A percentile compares a stretch with the other conserved stretches of the same genome.
phyloP scores from a whole-genome alignment of 2,888 invertebrate genomes.

The Gortyna flavago region DNA sequence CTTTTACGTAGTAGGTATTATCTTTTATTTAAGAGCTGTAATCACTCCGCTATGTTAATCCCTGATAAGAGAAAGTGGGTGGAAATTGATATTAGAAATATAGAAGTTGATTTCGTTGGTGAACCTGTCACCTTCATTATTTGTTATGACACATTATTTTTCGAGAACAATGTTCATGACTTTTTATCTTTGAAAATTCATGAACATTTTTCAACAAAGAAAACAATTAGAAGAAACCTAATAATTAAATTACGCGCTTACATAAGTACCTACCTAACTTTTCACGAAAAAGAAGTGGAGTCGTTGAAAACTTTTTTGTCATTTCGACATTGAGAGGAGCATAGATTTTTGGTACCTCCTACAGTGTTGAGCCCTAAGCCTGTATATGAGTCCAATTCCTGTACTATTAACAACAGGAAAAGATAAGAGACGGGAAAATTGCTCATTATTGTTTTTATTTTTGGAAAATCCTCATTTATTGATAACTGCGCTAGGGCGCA shows the following conservation, averaged over 20 bases:
- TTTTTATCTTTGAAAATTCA: too few species aligned
- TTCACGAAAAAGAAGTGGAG: neutral
- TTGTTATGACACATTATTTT: conserved; percentile 10
- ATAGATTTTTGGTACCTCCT: neutral
- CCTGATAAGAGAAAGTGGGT: conserved; percentile 43
- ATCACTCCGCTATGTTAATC: conserved; percentile 20
- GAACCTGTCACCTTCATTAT: neutral
- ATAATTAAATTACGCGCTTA: neutral
- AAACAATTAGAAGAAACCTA: neutral
- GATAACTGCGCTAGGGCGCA: neutral
- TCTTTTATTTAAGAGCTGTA: conserved; percentile 19
- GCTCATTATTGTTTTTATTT: neutral
- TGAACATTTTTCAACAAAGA: too few species aligned
- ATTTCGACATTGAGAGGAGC: neutral
- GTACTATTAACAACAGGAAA: neutral
- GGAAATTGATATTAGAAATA: conserved; percentile 32
- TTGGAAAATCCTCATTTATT: neutral
- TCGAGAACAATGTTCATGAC: conserved; percentile 1
- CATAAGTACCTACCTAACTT: neutral
- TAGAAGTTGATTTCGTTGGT: conserved; percentile 18
- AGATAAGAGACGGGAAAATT: neutral
- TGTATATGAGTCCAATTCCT: too few species aligned
- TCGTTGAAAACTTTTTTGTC: neutral
- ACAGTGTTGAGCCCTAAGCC: neutral
- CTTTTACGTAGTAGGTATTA: conserved; percentile 11